phyloP scores from a whole-genome alignment of 2,888 invertebrate species.

The Pterobdella sp. region DNA sequence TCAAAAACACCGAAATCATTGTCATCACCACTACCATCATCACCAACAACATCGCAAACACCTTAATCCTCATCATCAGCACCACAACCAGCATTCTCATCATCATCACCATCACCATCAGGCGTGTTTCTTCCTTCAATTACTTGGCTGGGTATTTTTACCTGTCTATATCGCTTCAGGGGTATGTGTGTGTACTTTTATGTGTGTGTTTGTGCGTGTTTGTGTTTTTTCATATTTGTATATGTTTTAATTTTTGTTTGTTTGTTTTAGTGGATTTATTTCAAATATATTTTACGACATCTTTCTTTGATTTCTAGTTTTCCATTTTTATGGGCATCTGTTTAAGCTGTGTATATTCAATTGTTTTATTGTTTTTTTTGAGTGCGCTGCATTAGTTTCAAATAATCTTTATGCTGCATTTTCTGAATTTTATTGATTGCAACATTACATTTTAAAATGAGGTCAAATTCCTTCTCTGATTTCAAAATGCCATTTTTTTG shows the following conservation, averaged over 20 bases:
- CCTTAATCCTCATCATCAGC: background rate
- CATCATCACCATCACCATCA: slow-evolving; percentile 18
- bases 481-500: background rate
- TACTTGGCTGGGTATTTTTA: slow-evolving; percentile 47
- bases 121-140: slow-evolving; percentile 37
- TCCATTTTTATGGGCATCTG: no score
- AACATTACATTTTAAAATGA: no score
- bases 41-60: background rate
- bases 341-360: no score
- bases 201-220: no score
- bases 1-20: no score
- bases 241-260: background rate
- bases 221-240: background rate
- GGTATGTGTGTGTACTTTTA: no score
- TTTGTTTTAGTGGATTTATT: background rate
- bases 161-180: slow-evolving; percentile 49
- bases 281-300: background rate
- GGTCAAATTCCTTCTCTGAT: no score
- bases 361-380: no score
- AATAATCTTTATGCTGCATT: no score
- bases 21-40: background rate
- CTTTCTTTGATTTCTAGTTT: no score
- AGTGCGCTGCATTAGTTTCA: no score
- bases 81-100: background rate
- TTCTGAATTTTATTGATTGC: no score